These are phyloP conservation scores for Seladonia tumulorum DNA, from an alignment of 2,888 invertebrate genomes.

Conservation along the genomic window DNA sequence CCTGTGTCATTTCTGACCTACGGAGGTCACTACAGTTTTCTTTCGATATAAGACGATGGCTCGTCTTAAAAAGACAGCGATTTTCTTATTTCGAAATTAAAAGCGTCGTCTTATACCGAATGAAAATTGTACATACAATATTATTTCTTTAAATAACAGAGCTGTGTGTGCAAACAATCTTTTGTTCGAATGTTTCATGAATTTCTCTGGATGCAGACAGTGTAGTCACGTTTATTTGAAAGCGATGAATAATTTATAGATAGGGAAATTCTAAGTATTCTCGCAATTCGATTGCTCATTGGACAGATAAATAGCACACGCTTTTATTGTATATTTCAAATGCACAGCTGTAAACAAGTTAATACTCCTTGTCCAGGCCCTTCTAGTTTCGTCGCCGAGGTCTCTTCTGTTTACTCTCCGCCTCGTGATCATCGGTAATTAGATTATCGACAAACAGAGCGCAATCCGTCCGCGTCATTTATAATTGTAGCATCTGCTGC, in stretches of 20 bases:
- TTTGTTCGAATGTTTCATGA: background rate
- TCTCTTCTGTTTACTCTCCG: background rate
- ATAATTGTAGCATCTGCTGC: conserved; percentile 51
- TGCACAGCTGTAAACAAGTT: background rate
- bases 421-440: background rate
- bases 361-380: background rate
- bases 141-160: too few species aligned
- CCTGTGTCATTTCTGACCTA: too few species aligned
- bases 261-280: background rate
- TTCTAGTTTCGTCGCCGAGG: background rate
- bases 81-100: too few species aligned
- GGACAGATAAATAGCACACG: background rate
- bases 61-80: too few species aligned
- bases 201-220: background rate
- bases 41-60: too few species aligned
- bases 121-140: too few species aligned
- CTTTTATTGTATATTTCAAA: background rate
- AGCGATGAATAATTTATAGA: background rate
- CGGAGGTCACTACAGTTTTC: too few species aligned
- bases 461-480: conserved; percentile 36
- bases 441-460: conserved; percentile 22
- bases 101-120: too few species aligned
- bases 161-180: too few species aligned
- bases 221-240: background rate
- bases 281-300: background rate